Evolutionary conservation across 2,888 invertebrate species (phyloP), one percentile per base, ranked within the genome.

Genomic region (Macrophya annulata): DNA sequence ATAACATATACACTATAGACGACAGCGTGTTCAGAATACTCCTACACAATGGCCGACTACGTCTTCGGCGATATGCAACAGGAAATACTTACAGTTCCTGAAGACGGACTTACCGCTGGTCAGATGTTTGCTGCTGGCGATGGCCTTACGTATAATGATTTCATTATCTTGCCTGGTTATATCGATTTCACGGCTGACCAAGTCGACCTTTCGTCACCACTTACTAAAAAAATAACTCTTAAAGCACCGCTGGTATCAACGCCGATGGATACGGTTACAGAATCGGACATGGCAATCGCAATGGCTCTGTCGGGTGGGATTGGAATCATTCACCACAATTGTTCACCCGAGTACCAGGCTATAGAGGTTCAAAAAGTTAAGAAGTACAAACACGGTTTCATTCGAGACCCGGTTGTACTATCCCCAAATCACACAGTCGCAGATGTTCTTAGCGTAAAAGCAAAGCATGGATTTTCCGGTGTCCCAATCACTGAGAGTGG

Each of bases 181-280:
- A 99, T 99, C 90, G 97, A 99, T 94, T 99, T 99, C 93, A 95
- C 97, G 37, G 97, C 99, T 55, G 97, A 98, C 89, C 97, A 98
- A 91, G 99, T 99, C 84, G 98, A 98, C 90, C 94, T 99, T 77
- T 95, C 96, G n/a, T 98, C 99, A 3, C 96, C 96, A 2, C 94
- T 99, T 81, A 99, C 99, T 0, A 98, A 97, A 93, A 97, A 96
- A 90, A 97, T 99, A 87, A 95, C 95, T 84, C 94, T 99, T 84
- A 98, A 98, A 92, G 97, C 98, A 1, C 99, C 99, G 0, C 94
- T 99, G 17, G 98, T 99, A 1, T 99, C 99, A 0, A 99, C 99
- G 0, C 99, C 99, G 0, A 99, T 99, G 99, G 99, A 99, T 94
- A 99, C 99, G 0, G 99, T 99, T 17, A 99, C 99, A 10, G 99